These are phyloP conservation scores for Triplophysa dalaica DNA, from an alignment of 2,113 vertebrate genomes.

Conservation along the genomic window DNA sequence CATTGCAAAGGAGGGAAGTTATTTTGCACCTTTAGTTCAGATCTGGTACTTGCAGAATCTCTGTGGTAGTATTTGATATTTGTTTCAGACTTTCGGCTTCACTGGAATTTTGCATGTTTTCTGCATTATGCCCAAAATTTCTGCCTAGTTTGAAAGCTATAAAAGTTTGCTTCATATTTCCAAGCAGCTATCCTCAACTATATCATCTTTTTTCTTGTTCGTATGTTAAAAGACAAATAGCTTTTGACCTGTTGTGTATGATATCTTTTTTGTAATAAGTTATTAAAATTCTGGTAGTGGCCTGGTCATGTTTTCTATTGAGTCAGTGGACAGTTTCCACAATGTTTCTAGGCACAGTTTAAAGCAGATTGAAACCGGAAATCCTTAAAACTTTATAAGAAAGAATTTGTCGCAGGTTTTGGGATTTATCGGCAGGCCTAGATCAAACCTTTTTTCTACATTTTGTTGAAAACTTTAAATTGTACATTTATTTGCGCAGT, in stretches of 20 bases:
- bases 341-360: not conserved
- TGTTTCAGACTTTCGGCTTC: not conserved
- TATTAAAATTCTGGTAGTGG: not conserved
- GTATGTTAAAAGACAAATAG: not conserved
- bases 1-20: not conserved
- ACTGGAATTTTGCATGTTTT: not conserved
- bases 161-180: not conserved
- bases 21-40: not conserved
- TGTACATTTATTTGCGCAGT: conserved; percentile 22
- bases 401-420: not conserved
- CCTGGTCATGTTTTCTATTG: not conserved
- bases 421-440: conserved; percentile 10
- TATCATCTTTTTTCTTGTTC: not conserved
- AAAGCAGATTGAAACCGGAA: not conserved
- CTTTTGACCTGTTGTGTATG: not conserved
- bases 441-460: not conserved
- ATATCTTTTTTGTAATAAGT: not conserved
- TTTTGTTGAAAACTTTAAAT: not conserved
- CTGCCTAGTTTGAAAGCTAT: not conserved
- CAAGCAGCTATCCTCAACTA: not conserved
- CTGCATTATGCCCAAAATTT: not conserved
- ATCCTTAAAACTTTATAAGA: not conserved
- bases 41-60: not conserved
- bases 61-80: not conserved
- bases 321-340: too few species aligned